Base-by-base conservation (phyloP, 2,888 invertebrate species). In the Ypsolopha scabrella region DNA sequence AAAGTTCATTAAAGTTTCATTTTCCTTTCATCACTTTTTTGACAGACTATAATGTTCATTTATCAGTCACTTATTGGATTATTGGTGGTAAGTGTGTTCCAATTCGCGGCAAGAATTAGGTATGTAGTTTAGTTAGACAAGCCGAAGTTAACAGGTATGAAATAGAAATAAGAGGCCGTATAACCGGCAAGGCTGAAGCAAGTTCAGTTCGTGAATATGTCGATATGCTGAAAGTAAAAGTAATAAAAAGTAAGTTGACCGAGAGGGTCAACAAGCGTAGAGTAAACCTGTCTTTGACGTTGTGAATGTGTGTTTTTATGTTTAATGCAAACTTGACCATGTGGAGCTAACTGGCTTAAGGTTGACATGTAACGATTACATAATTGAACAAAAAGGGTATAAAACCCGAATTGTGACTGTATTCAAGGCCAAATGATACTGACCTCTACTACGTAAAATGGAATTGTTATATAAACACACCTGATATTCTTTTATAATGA, bases 311-410 rank as follows among this genome's bases (percentile, higher is more conserved):
- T 13, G n/a, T 38, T 38, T 38, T 38, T 43, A 43, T 14, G 46
- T 34, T 33, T 34, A 9, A 8, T n/a, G 35, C 46, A 46, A 46
- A 46, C 46, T 46, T 46, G 46, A 46, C 46, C 46, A 24, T 46
- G 46, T 14, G 8, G 45, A 33, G 33, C 45, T 48, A 48, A 37
- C 47, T 48, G 47, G 47, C 14, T 36, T 48, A 48, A 48, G 47
- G 47, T 48, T 48, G 47, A 48, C 47, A 48, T 13, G 37, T 37
- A 6, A 8, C 8, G 8, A 43, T 38, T 48, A n/a, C 35, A 33
- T 13, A 46, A 46, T 46, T 34, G 34, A 46, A 46, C 24, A 9
- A 24, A 46, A 46, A 46, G 13, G 35, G 46, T 35, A 13, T 24
- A 34, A 46, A 35, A 35, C 35, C 46, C 33, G 46, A 43, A 33